These are phyloP conservation scores for Cataglyphis albicans DNA, from an alignment of 2,888 invertebrate species.

Conservation along the genomic window DNA sequence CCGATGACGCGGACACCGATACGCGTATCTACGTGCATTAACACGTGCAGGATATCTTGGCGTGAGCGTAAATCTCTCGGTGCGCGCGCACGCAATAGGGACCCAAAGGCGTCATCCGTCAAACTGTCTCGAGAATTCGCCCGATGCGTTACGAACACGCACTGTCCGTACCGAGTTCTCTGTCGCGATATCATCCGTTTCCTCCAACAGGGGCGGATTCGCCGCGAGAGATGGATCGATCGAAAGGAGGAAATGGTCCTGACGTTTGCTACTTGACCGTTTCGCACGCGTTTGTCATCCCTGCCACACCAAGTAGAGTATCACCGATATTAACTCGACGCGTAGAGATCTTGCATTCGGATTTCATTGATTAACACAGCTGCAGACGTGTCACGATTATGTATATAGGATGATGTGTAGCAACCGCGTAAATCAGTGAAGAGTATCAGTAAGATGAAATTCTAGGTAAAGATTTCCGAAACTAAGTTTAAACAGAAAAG, in stretches of 20 bases:
- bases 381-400: conserved; percentile 8
- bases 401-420: background rate
- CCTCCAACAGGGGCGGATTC: conserved; percentile 28
- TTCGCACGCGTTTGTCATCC: conserved; percentile 43
- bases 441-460: background rate
- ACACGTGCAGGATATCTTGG: background rate
- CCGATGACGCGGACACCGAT: no score
- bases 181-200: conserved; percentile 65
- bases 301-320: conserved; percentile 40
- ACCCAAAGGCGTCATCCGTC: conserved; percentile 77
- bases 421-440: background rate
- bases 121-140: conserved; percentile 73
- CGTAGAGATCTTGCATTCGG: background rate
- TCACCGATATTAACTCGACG: conserved; percentile 39
- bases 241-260: conserved; percentile 64
- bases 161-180: conserved; percentile 41
- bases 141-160: conserved; percentile 57
- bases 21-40: conserved; percentile 6
- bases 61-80: conserved; percentile 28
- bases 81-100: conserved; percentile 57
- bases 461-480: background rate
- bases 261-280: conserved; percentile 58
- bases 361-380: conserved; percentile 39
- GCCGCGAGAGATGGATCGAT: conserved; percentile 66
- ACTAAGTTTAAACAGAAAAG: background rate